Evolutionary conservation across 2,113 vertebrate species (phyloP).

Genomic region (Heterocephalus glaber): DNA sequence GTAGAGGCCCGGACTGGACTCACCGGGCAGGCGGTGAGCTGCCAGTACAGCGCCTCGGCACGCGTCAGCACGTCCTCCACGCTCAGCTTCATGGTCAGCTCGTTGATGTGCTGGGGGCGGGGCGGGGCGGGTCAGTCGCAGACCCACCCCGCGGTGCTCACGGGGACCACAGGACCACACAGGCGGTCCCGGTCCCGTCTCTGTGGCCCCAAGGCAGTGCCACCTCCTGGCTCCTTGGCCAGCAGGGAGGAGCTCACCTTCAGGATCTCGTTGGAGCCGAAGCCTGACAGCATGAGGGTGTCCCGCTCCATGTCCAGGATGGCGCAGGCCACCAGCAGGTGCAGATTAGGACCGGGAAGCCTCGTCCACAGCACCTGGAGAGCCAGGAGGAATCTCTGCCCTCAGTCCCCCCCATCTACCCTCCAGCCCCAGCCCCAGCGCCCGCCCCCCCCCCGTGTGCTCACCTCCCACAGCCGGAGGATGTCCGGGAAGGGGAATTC

Average conservation of each 20-base stretch:
- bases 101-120: slow-evolving; percentile 91
- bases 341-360: slow-evolving; percentile 92
- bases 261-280: slow-evolving; percentile 95
- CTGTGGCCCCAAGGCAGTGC: not conserved
- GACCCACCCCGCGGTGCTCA: fast-evolving
- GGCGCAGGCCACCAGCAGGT: slow-evolving; percentile 92
- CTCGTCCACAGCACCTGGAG: slow-evolving; percentile 91
- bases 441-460: not conserved
- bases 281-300: slow-evolving; percentile 91
- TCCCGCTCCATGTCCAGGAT: slow-evolving; percentile 92
- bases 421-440: not conserved
- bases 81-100: slow-evolving; percentile 94
- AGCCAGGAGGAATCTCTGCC: not conserved
- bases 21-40: slow-evolving; percentile 86
- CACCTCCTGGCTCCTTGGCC: not conserved
- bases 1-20: not conserved
- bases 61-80: slow-evolving; percentile 87
- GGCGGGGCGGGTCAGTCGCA: not conserved
- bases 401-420: not conserved
- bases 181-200: too few relatives aligned
- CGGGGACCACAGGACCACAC: too few relatives aligned
- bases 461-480: slow-evolving; percentile 93
- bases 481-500: slow-evolving; percentile 94
- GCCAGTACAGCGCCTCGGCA: slow-evolving; percentile 91
- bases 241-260: slow-evolving; percentile 85